A percentile compares a stretch with the other conserved stretches of the same genome.
Evolutionary conservation across 92 coral and sea anemone species (phyloP).

Genomic region (Phymanthus crucifer): DNA sequence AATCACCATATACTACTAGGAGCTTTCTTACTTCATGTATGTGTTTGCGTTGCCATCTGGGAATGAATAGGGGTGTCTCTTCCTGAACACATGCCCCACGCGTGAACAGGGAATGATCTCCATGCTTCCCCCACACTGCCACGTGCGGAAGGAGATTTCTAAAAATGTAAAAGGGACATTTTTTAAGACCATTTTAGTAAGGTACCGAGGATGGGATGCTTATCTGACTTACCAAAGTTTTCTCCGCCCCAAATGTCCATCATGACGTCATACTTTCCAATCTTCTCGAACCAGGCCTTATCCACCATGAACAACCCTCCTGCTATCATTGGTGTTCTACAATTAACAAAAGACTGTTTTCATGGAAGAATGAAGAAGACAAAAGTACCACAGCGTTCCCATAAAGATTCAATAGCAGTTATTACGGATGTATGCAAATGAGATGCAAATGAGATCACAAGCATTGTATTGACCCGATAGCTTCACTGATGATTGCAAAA

Average conservation of each 20-base stretch:
- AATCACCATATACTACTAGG: neutral
- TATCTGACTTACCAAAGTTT: constrained; percentile 80
- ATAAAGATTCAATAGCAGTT: neutral
- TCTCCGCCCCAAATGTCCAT: constrained; percentile 99
- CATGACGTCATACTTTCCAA: constrained; percentile 95
- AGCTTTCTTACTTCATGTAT: constrained; percentile 84
- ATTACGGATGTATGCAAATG: no score
- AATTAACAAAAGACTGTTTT: neutral
- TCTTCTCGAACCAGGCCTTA: constrained; percentile 83
- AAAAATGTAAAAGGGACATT: neutral
- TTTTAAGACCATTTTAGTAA: neutral
- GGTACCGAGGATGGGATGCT: no score
- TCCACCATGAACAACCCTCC: constrained; percentile 92
- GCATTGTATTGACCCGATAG: no score
- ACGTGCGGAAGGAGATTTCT: constrained; percentile 97
- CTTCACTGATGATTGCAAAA: no score
- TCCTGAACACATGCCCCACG: constrained; percentile 98
- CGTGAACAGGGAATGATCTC: constrained; percentile 99
- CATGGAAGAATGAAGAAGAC: neutral
- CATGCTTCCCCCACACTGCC: constrained; percentile 99
- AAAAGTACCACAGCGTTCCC: neutral
- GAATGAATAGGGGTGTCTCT: constrained; percentile 93
- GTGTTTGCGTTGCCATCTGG: constrained; percentile 98
- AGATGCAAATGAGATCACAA: no score
- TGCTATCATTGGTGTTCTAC: constrained; percentile 97